Conservation (phyloP, 1,140 invertebrate species). For the Sycophila sp. region DNA sequence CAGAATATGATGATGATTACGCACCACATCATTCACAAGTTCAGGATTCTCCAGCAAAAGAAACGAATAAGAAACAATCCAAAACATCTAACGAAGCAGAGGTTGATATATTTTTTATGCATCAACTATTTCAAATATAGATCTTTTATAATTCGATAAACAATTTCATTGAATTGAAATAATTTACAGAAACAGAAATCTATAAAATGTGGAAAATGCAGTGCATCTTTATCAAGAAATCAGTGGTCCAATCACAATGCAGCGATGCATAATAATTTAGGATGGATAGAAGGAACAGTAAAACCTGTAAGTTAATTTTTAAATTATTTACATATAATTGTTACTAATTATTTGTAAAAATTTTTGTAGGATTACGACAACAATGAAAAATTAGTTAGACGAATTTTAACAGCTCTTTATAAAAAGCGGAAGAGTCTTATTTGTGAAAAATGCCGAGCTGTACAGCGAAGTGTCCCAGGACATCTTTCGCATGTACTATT, state of each 20-base stretch:
- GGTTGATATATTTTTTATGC: too few relatives aligned
- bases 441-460: conserved; percentile 69
- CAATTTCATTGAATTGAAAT: not conserved
- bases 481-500: conserved; percentile 72
- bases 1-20: conserved; percentile 28
- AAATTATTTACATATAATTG: not conserved
- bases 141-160: too few relatives aligned
- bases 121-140: too few relatives aligned
- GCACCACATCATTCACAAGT: conserved; percentile 27
- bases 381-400: conserved; percentile 53
- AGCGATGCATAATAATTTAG: conserved; percentile 63
- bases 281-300: conserved; percentile 61
- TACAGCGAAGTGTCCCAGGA: conserved; percentile 69
- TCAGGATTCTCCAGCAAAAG: not conserved
- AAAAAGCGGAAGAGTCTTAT: conserved; percentile 60
- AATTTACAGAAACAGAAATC: conserved; percentile 8
- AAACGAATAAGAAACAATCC: not conserved
- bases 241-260: conserved; percentile 65
- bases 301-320: conserved; percentile 52
- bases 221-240: conserved; percentile 46
- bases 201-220: conserved; percentile 54
- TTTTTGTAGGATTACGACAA: conserved; percentile 58
- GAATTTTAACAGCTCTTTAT: conserved; percentile 51
- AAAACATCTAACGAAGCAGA: too few relatives aligned
- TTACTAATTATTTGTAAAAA: conserved; percentile 18